phyloP scores from a whole-genome alignment of 2,113 vertebrate species.

The Ramphastos sulfuratus region DNA sequence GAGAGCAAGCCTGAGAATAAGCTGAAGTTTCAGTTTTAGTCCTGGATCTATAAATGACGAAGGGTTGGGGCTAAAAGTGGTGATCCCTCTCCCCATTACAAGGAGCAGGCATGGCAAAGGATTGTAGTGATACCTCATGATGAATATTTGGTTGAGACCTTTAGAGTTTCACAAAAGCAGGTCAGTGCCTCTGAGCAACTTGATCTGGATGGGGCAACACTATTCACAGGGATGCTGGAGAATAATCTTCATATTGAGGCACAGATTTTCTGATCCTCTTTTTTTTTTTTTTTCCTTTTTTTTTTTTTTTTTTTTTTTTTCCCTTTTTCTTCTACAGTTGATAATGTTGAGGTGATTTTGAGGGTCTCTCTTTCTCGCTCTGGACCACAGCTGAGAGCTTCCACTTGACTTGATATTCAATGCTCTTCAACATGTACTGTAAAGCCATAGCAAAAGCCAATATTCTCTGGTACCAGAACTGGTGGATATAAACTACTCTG shows the following conservation, averaged over 20 bases:
- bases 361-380: neutral
- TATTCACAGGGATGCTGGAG: neutral
- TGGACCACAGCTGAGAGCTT: neutral
- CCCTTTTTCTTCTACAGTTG: neutral
- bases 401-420: neutral
- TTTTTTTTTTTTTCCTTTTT: neutral
- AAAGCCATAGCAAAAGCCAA: neutral
- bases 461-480: no score
- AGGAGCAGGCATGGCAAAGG: neutral
- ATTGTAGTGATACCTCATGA: neutral
- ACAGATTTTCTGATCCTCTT: neutral
- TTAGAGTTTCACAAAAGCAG: neutral
- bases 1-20: neutral
- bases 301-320: no score
- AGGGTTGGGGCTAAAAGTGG: neutral
- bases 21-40: neutral
- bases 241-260: neutral
- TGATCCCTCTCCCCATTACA: accelerated
- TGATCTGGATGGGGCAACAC: neutral
- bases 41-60: neutral
- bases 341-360: neutral
- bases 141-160: neutral
- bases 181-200: neutral
- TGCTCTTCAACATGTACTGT: neutral
- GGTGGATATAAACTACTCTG: neutral